phyloP scores from a whole-genome alignment of 2,797 vertebrate species.

The Myotis myotis region DNA sequence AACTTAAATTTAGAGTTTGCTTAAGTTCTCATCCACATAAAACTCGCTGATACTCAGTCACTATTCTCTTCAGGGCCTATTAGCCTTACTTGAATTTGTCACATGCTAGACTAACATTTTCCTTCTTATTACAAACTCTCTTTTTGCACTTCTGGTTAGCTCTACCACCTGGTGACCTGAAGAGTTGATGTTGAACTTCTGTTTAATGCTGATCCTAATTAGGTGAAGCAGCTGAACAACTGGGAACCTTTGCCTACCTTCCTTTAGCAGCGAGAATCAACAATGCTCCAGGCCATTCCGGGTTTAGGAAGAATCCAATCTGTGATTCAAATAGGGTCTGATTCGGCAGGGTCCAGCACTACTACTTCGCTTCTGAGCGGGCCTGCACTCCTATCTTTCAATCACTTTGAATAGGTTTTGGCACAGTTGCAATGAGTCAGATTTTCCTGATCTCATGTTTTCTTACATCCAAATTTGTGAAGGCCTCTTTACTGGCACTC shows the following conservation, averaged over 20 bases:
- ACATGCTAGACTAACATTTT: background rate
- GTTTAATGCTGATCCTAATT: conserved; percentile 42
- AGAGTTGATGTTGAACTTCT: background rate
- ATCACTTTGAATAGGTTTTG: conserved; percentile 27
- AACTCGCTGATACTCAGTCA: background rate
- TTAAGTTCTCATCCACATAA: background rate
- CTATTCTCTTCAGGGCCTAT: conserved; percentile 30
- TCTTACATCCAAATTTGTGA: conserved; percentile 70
- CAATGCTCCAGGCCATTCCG: background rate
- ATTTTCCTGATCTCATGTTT: conserved; percentile 74
- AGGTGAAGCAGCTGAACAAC: background rate
- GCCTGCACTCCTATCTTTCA: conserved; percentile 38
- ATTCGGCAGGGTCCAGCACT: background rate
- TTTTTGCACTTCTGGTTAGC: background rate
- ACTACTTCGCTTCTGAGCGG: background rate
- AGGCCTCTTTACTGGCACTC: conserved; percentile 70
- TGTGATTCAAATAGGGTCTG: background rate
- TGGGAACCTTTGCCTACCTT: background rate
- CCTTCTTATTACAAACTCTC: background rate
- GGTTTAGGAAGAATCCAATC: background rate
- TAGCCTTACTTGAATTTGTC: conserved; percentile 23
- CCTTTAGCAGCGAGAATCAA: background rate
- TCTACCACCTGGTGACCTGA: background rate
- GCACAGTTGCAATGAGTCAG: conserved; percentile 38
- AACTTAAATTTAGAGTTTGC: background rate